A percentile compares a stretch with the other conserved stretches of the same genome.
Evolutionary conservation across 2,888 invertebrate species (phyloP).

Genomic region (Nyleta sp.): DNA sequence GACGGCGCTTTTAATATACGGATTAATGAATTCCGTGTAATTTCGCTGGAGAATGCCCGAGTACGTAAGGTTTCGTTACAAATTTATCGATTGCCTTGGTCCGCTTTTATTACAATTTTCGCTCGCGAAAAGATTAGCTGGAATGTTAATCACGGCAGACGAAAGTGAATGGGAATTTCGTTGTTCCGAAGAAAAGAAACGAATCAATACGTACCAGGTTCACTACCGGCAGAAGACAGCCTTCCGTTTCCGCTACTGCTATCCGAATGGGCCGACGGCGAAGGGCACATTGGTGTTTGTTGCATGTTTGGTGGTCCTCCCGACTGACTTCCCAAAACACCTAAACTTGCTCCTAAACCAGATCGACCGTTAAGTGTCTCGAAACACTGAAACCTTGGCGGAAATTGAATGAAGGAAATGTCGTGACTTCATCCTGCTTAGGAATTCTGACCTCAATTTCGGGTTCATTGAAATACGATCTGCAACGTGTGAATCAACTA

Average conservation of each 20-base stretch:
- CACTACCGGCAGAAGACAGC: constrained; percentile 91
- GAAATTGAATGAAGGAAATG: constrained; percentile 20
- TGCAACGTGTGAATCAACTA: too few relatives aligned
- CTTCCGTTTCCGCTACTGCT: constrained; percentile 92
- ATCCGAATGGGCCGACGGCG: constrained; percentile 93
- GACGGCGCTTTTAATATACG: constrained; percentile 42
- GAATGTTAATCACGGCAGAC: constrained; percentile 54
- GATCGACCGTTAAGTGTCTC: constrained; percentile 29
- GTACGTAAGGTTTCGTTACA: constrained; percentile 31
- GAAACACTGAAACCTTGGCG: background rate
- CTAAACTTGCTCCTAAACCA: constrained; percentile 77
- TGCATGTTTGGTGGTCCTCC: constrained; percentile 82
- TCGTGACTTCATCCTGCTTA: background rate
- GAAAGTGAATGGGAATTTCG: constrained; percentile 58
- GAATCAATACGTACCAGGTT: constrained; percentile 83
- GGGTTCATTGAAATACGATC: background rate
- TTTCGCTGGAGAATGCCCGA: constrained; percentile 36
- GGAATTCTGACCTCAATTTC: constrained; percentile 36
- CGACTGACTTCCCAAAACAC: constrained; percentile 80
- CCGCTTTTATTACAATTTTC: constrained; percentile 32
- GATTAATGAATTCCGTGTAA: constrained; percentile 44
- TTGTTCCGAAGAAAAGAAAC: constrained; percentile 38
- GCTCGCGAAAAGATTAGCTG: constrained; percentile 39
- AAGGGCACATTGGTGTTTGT: constrained; percentile 89
- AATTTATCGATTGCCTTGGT: constrained; percentile 33